Evolutionary conservation across 2,888 invertebrate species (phyloP), one percentile per base, ranked within the genome.

Genomic region (Noctua pronuba): DNA sequence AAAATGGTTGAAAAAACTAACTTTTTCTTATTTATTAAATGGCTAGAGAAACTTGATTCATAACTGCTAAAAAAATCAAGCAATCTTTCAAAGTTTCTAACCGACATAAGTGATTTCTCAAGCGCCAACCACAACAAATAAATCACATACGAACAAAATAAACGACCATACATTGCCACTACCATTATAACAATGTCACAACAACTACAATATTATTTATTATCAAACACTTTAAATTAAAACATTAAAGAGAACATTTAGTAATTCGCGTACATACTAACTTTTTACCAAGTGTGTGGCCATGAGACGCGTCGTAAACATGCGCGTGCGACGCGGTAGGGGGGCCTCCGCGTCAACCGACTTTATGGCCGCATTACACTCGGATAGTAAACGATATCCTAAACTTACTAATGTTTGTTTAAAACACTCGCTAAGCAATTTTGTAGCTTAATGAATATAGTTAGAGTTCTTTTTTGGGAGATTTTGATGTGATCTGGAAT

Each of bases 311-410:
- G 70, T 88, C 93, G 85, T 93, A 92, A 93, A 93, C 80, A 87
- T 87, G 86, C 89, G 86, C 89, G 87, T 85, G 76, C 84, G 82
- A 62, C 90, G 60, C 89, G 16, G 76, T 89, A 86, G 92, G 93
- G 89, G 89, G 92, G 92, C 84, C 84, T 82, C 79, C 86, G 73
- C 88, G 90, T 94, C 93, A 92, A 91, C 89, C 88, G 88, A 91
- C 92, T 95, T 94, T 94, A 94, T 90, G 90, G 87, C 79, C 89
- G 82, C 85, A 92, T 90, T 90, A 91, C 89, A 86, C 83, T 88
- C 80, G 84, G 85, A 89, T 87, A 89, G 86, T 89, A 92, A 92
- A 92, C 89, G 89, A 90, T 87, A 91, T 88, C 90, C 86, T 87
- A 85, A 86, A 87, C 83, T 77, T 81, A 76, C 77, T 75, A 82